Evolutionary conservation across 1,140 invertebrate species (phyloP), one percentile per base, ranked within the genome.

Genomic region (Protaetia brevitarsis): DNA sequence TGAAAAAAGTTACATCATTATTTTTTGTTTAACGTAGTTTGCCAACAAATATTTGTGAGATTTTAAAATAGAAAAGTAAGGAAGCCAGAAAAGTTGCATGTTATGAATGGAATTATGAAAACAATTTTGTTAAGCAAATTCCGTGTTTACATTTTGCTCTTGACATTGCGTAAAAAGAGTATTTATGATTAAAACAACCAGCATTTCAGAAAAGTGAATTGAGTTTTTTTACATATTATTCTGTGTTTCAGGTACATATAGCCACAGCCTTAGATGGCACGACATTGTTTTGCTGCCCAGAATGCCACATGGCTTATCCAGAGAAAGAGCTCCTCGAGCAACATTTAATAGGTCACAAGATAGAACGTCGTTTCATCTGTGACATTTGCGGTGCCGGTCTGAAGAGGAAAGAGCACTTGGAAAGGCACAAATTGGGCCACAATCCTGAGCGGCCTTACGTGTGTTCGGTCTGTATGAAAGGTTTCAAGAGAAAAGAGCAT

Each of bases 401-500:
- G 27, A 92, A 92, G 71, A 84, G 89, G 5, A 91, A 91, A 74
- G 89, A 92, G 75, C 90, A 92, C 78, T 76, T 92, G 30, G 89
- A 91, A 74, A 78, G 90, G 59, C 90, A 92, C 74, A 91, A 91
- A 75, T 78, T 90, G 27, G 89, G 88, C 1, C 90, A 91, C 75
- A 91, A 89, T 79, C 89, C 89, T 0, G 89, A 91, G 72, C 80
- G 89, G 71, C 89, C 89, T 0, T 91, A 88, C 73, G 87, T 89
- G 10, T 92, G 90, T 78, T 84, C 85, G 13, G 86, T 90, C 8
- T 92, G 89, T 75, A 83, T 86, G 78, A 91, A 92, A 76, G 79
- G 87, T 2, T 92, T 91, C 78, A 91, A 92, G 77, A 81, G 89
- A 51, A 89, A 91, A 79, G 90, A 92, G 72, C 90, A 92, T 73